Percentiles rank a stretch among this genome's conserved stretches.
phyloP scores from a whole-genome alignment of 2,797 vertebrate species.

The Rhinoraja longicauda region DNA sequence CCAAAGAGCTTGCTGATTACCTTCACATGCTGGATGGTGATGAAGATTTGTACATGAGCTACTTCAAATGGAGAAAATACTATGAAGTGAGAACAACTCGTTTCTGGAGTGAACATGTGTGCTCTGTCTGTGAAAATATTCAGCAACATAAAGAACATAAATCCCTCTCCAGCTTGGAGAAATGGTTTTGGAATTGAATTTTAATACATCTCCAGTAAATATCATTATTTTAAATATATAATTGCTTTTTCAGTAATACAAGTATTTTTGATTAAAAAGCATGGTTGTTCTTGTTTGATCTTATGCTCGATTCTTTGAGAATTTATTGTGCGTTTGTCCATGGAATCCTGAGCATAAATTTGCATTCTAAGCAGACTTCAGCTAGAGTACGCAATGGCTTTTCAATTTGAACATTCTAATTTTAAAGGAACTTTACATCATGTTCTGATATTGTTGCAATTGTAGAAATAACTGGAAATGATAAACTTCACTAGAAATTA shows the following conservation, averaged over 20 bases:
- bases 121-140: conserved; percentile 44
- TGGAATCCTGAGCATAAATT: background rate
- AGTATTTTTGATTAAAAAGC: background rate
- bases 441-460: background rate
- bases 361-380: background rate
- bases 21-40: conserved; percentile 44
- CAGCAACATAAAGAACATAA: conserved; percentile 12
- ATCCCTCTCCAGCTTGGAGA: rapidly evolving
- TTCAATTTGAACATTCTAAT: background rate
- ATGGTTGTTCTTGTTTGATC: no score
- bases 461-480: background rate
- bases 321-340: background rate
- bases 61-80: conserved; percentile 48
- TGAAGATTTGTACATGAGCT: background rate
- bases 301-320: background rate
- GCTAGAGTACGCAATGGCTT: background rate
- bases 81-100: rapidly evolving
- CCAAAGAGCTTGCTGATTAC: conserved; percentile 28
- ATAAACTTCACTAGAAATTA: background rate
- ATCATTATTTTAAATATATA: background rate
- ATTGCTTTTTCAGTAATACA: background rate
- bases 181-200: conserved; percentile 44
- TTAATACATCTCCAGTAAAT: background rate
- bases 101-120: conserved; percentile 22
- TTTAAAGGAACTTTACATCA: no score